Percentiles rank a stretch among this genome's conserved stretches.
Evolutionary conservation across 2,888 invertebrate species (phyloP).

Genomic region (Drosophila neutralis): DNA sequence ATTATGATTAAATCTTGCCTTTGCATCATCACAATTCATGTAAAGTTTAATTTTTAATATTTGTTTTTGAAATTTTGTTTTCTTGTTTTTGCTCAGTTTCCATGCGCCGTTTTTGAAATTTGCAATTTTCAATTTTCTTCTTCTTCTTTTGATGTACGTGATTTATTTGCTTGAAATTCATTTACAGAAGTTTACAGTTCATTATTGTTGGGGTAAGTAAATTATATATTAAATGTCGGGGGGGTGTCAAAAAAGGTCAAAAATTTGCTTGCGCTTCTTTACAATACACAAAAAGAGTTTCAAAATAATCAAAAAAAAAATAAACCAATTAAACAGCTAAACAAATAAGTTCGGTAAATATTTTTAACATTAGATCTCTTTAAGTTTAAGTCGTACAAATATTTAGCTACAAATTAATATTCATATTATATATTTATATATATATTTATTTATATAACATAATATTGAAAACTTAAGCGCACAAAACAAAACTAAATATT

Average conservation of each 20-base stretch:
- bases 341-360: conserved; percentile 67
- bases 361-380: conserved; percentile 59
- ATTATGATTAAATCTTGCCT: conserved; percentile 80
- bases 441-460: conserved; percentile 69
- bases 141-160: conserved; percentile 24
- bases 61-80: conserved; percentile 50
- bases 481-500: conserved; percentile 76
- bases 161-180: conserved; percentile 46
- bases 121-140: conserved; percentile 8
- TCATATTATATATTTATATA: conserved; percentile 62
- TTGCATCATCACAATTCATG: conserved; percentile 80
- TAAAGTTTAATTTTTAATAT: conserved; percentile 60
- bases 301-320: conserved; percentile 25
- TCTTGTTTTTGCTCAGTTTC: conserved; percentile 58
- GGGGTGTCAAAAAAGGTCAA: conserved; percentile 46
- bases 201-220: conserved; percentile 25
- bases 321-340: conserved; percentile 72
- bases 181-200: conserved; percentile 65
- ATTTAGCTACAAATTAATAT: conserved; percentile 83
- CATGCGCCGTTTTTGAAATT: conserved; percentile 40
- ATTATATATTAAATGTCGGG: conserved; percentile 38
- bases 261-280: conserved; percentile 62
- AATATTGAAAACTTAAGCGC: conserved; percentile 79
- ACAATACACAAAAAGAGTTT: conserved; percentile 62
- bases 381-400: conserved; percentile 71